Base-by-base conservation (phyloP, 2,888 invertebrate genomes). In the Acleris literana region DNA sequence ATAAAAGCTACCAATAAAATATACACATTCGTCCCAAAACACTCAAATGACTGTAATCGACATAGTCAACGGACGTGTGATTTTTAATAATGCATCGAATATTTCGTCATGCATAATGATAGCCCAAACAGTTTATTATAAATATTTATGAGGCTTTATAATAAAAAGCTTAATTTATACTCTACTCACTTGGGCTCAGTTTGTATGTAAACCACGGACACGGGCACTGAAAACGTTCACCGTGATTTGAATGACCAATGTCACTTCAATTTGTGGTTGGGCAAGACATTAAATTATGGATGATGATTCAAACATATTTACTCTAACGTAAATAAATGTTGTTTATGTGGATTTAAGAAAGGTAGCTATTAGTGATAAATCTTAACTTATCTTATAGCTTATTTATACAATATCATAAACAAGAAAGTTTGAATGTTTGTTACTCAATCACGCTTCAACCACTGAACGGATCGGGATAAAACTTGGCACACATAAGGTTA, bases 191-290 rank as follows among this genome's bases (percentile, higher is more conserved):
- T 4, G 39, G 39, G 39, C 39, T 39, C 39, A 39, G 4, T 39
- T 39, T 39, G 39, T 39, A 13, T 39, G 39, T 39, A 39, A 39
- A 39, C 4, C 39, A 39, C 13, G 39, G 13, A 13, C 39, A 4
- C 13, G 39, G 39, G 39, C 39, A 39, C 13, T 39, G 39, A 39
- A 39, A 17, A 52, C 46, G 20, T 44, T 6, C 17, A 39, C 18
- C 48, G 64, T 53, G 46, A 58, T 64, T 64, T 46, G 53, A 33
- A 64, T 64, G 33, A 54, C 58, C 58, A 54, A 64, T 64, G 64
- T 64, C 64, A 64, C 64, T 58, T 53, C 53, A 64, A 53, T 58
- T 48, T 46, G 43, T 33, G 44, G 44, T 52, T 58, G 17, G 29
- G 56, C 29, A 51, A 51, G 20, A 39, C 39, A 39, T 48, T 20